phyloP scores from a whole-genome alignment of 1,140 invertebrate genomes.

The Drosophila lacertosa region DNA sequence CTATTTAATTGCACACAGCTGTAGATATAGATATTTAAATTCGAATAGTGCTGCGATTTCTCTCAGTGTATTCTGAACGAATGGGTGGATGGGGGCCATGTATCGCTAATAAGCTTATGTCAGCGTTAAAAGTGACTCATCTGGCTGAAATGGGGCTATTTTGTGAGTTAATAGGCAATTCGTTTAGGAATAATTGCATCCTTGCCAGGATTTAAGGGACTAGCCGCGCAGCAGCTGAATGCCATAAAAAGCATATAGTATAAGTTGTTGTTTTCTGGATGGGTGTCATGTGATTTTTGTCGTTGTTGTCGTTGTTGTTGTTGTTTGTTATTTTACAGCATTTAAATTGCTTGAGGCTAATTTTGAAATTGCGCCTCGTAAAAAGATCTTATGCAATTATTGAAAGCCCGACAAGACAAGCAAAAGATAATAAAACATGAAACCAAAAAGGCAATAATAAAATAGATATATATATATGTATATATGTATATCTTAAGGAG shows the following conservation, averaged over 20 bases:
- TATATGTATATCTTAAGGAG: slow-evolving; percentile 27
- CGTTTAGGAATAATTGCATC: slow-evolving; percentile 73
- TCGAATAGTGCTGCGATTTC: background rate
- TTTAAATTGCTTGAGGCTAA: slow-evolving; percentile 75
- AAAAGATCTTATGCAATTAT: slow-evolving; percentile 42
- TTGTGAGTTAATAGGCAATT: slow-evolving; percentile 73
- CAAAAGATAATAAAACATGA: background rate
- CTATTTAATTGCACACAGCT: too few species aligned
- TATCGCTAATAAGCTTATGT: slow-evolving; percentile 74
- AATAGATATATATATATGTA: too few species aligned
- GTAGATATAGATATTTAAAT: too few species aligned
- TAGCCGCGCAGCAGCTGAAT: slow-evolving; percentile 54
- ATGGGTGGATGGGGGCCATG: slow-evolving; percentile 50
- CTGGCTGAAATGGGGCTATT: slow-evolving; percentile 39
- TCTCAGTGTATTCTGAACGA: slow-evolving; percentile 16
- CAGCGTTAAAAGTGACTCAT: slow-evolving; percentile 72
- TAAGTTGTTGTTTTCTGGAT: slow-evolving; percentile 21
- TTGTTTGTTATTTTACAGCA: slow-evolving; percentile 70
- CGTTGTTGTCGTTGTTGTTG: too few species aligned
- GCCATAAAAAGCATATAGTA: slow-evolving; percentile 53
- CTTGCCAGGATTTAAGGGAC: slow-evolving; percentile 40
- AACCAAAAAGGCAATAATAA: slow-evolving; percentile 17
- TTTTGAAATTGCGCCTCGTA: slow-evolving; percentile 64
- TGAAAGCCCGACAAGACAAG: slow-evolving; percentile 2
- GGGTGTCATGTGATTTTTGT: slow-evolving; percentile 59